Base-by-base conservation (phyloP, 30 jellyfish, hydroid and myxozoan genomes). In the Aurelia aurita complex sp. Pacific region DNA sequence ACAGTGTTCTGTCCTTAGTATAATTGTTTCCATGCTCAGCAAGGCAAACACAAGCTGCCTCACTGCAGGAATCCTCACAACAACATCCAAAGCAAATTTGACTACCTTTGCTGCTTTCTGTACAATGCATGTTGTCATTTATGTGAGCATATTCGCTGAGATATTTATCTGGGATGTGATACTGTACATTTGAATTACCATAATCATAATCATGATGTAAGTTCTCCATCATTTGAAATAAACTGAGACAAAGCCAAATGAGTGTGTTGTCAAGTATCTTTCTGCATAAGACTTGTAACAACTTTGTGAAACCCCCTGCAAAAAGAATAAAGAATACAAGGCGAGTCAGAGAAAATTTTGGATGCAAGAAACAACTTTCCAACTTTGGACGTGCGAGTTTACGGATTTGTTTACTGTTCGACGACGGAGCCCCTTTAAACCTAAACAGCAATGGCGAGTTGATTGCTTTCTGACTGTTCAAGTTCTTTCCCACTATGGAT, bases 221-320 rank as follows among this genome's bases (percentile, higher is more conserved):
- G 10, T 10, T 16, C 1, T 18, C 52, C 53, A 54, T 12, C 14
- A 7, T 17, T 46, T 61, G 11, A 61, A 61, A 61, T 6, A 61
- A 5, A 12, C 70, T 46, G 14, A 46, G 57, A 46, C 14, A 7
- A 23, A 23, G 6, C 76, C 36, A 66, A 66, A 17, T 40, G 19
- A 34, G 23, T 4, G 32, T 73, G 17, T 16, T 43, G 2, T 57
- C 62, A 77, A 14, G 77, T 64, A 10, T 73, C 93, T 75, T 84
- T 84, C 67, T 71, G 81, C 93, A 84, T 84, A 10, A 84, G 60
- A 52, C 93, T 67, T 54, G 88, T 60, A 4, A 84, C 93, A 68
- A 74, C 66, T 59, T 63, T 73, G 82, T 84, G 93, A 84, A 84
- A 84, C 29, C 80, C 32, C 57, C 93, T 84, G 55, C 6, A 54